Percentiles rank a stretch among this genome's conserved stretches.
These are phyloP conservation scores for Orchesella flavescens DNA, from an alignment of 2,888 invertebrate species.

Conservation along the genomic window DNA sequence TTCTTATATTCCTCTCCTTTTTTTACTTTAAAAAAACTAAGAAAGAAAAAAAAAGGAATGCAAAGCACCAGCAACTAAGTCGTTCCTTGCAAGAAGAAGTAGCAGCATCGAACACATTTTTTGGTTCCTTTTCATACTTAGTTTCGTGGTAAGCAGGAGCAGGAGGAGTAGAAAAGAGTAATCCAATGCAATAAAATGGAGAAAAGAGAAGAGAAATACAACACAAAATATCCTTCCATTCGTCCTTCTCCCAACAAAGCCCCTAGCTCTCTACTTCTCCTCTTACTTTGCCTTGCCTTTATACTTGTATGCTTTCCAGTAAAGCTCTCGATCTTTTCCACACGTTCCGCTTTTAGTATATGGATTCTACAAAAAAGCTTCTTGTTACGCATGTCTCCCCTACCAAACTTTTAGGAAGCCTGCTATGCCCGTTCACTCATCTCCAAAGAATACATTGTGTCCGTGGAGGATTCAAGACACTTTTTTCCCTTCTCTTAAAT, in stretches of 20 bases:
- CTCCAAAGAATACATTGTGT: constrained; percentile 30
- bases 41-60: constrained; percentile 15
- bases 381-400: constrained; percentile 60
- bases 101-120: neutral
- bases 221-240: constrained; percentile 50
- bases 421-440: constrained; percentile 32
- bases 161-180: constrained; percentile 31
- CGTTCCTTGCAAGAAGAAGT: constrained; percentile 35
- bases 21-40: constrained; percentile 31
- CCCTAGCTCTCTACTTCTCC: constrained; percentile 55
- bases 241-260: constrained; percentile 62
- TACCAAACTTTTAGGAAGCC: constrained; percentile 34
- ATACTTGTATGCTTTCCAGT: constrained; percentile 59
- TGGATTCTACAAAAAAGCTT: constrained; percentile 38
- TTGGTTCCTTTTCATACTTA: constrained; percentile 6
- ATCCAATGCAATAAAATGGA: constrained; percentile 49
- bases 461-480: constrained; percentile 19
- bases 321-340: constrained; percentile 27
- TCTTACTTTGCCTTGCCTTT: constrained; percentile 38
- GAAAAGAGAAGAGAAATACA: constrained; percentile 49
- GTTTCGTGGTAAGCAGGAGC: constrained; percentile 23
- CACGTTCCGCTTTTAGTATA: constrained; percentile 12
- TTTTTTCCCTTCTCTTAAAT: constrained; percentile 36
- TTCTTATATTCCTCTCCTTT: constrained; percentile 19
- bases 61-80: constrained; percentile 22